phyloP scores from a whole-genome alignment of 2,888 invertebrate genomes.

The Lasioglossum zephyrum region DNA sequence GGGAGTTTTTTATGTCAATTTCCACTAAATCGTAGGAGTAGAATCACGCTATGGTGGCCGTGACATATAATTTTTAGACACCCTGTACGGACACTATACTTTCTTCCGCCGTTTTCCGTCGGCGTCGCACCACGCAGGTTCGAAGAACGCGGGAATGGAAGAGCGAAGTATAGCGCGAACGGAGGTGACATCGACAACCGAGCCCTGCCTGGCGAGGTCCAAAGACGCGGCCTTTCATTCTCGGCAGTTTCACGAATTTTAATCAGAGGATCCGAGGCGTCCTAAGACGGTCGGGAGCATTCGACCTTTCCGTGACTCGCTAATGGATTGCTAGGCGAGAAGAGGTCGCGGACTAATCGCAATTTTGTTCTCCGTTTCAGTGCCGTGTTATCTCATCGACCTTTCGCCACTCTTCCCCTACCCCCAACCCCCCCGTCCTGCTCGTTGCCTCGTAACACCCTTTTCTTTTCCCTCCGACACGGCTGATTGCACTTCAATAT shows the following conservation, averaged over 20 bases:
- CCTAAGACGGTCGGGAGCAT: slow-evolving; percentile 46
- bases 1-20: too few species aligned
- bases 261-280: slow-evolving; percentile 75
- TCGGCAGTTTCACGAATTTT: slow-evolving; percentile 73
- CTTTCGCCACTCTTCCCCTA: slow-evolving; percentile 2
- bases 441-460: slow-evolving; percentile 21
- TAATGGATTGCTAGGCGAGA: slow-evolving; percentile 79
- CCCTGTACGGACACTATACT: slow-evolving; percentile 24
- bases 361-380: slow-evolving; percentile 75
- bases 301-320: slow-evolving; percentile 64
- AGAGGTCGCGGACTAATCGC: slow-evolving; percentile 74
- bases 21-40: too few species aligned
- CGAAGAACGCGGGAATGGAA: slow-evolving; percentile 11
- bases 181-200: slow-evolving; percentile 8
- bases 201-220: slow-evolving; percentile 27
- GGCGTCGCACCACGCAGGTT: not conserved
- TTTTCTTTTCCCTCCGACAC: slow-evolving; percentile 12
- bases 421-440: not conserved
- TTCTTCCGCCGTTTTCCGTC: slow-evolving; percentile 35
- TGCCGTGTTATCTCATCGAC: slow-evolving; percentile 22
- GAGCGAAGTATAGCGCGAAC: not conserved
- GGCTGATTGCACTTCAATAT: slow-evolving; percentile 35
- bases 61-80: too few species aligned
- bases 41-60: too few species aligned
- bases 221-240: slow-evolving; percentile 41